Evolutionary conservation across 2,113 vertebrate species (phyloP), one percentile per base, ranked within the genome.

Genomic region (Amphiprion percula): DNA sequence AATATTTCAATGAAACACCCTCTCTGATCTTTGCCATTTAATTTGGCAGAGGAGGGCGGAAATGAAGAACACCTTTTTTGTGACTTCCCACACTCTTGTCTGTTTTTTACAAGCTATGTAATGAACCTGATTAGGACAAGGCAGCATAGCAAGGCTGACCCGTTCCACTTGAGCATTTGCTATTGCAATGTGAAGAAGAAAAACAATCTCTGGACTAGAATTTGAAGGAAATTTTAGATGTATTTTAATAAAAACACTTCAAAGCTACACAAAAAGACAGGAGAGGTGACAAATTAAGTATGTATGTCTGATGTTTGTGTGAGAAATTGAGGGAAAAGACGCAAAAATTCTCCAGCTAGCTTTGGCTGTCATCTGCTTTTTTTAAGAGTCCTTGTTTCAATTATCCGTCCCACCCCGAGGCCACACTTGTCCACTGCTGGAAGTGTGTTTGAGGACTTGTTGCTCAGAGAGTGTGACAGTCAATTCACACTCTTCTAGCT

Each of bases 51-150:
- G 44, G 74, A 53, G 73, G 68, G 12, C 67, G 82, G 85, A 90
- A 91, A 91, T 59, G 82, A 86, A 84, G 81, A 86, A 91, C 86
- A 93, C 88, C 80, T 90, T 88, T 91, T 90, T 84, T 82, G 28
- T 68, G 77, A 88, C 82, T 87, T 88, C 88, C 71, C 66, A 66
- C 90, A 88, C 84, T 79, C 79, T 68, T 87, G 77, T 90, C 77
- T 74, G 58, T 63, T 75, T 88, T 90, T 92, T 86, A 92, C 84
- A 78, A 86, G 82, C 79, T 80, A 77, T 75, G 68, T 63, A 69
- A 84, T 83, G 55, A 91, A 62, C 44, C 70, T 83, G 71, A 84
- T 83, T 77, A 77, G 26, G 67, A 37, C 54, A 52, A 73, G 12
- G 56, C 33, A 64, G 58, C 46, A 16, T 44, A 75, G 54, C 66